These are phyloP conservation scores for Odontophorus gujanensis DNA, from an alignment of 2,113 vertebrate species.

Conservation along the genomic window DNA sequence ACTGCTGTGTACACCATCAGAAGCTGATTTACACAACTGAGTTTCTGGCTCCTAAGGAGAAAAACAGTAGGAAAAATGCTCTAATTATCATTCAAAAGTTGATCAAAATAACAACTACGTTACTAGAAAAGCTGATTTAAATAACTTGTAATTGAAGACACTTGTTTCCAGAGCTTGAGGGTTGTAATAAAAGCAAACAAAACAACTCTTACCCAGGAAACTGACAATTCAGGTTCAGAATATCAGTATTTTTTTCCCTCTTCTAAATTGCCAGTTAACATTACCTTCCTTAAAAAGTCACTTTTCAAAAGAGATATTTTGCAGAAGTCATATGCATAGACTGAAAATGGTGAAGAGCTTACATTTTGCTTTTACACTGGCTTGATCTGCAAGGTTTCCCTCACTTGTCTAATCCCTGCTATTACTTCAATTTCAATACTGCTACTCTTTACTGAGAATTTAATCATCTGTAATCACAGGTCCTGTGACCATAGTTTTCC, in stretches of 20 bases:
- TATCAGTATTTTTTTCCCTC: neutral
- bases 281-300: neutral
- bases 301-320: neutral
- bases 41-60: slow-evolving; percentile 41
- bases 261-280: neutral
- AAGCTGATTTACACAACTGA: slow-evolving; percentile 53
- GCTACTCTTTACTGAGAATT: slow-evolving; percentile 1
- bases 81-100: slow-evolving; percentile 50
- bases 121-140: slow-evolving; percentile 54
- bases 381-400: neutral
- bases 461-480: slow-evolving; percentile 25
- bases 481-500: neutral
- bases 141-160: slow-evolving; percentile 49
- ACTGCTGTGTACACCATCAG: slow-evolving; percentile 57
- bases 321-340: neutral
- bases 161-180: slow-evolving; percentile 18
- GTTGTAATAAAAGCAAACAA: slow-evolving; percentile 41
- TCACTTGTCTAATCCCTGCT: neutral
- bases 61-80: slow-evolving; percentile 26
- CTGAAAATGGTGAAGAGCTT: neutral
- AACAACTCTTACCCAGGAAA: neutral
- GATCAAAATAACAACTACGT: slow-evolving; percentile 34
- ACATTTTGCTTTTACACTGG: neutral
- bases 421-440: neutral
- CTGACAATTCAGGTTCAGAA: neutral